phyloP scores from a whole-genome alignment of 2,888 invertebrate species.

The Protodeltote pygarga region DNA sequence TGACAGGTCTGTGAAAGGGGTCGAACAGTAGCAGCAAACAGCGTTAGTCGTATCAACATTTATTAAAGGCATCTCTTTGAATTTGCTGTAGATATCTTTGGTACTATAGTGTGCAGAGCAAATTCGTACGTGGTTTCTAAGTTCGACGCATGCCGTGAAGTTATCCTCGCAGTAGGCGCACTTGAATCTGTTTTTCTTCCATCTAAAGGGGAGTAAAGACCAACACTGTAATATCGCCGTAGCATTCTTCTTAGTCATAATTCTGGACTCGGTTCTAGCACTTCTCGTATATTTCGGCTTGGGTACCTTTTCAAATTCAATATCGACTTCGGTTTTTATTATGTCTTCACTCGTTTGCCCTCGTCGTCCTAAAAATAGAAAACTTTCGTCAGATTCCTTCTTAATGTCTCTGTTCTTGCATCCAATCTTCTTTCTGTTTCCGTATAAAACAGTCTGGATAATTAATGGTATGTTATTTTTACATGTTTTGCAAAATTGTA shows the following conservation, averaged over 20 bases:
- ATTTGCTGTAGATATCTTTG: constrained; percentile 78
- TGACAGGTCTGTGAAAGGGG: constrained; percentile 56
- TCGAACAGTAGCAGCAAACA: constrained; percentile 65
- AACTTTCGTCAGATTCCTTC: constrained; percentile 59
- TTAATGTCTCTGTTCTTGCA: constrained; percentile 4
- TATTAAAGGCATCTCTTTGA: constrained; percentile 78
- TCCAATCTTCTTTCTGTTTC: constrained; percentile 4
- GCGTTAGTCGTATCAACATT: constrained; percentile 75
- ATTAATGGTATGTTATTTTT: too few species aligned
- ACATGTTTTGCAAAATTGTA: too few species aligned
- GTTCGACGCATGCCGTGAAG: constrained; percentile 68
- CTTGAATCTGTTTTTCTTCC: constrained; percentile 77
- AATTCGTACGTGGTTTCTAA: constrained; percentile 68
- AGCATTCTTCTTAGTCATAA: constrained; percentile 78
- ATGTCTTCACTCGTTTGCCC: constrained; percentile 61
- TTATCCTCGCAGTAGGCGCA: constrained; percentile 78
- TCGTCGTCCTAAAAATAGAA: constrained; percentile 81
- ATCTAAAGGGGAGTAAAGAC: constrained; percentile 75
- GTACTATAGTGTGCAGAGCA: constrained; percentile 66
- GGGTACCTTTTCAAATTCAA: constrained; percentile 38
- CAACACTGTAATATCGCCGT: constrained; percentile 73
- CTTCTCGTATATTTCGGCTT: constrained; percentile 71
- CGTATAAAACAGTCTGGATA: too few species aligned
- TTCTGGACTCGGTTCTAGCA: constrained; percentile 72
- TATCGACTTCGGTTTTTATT: constrained; percentile 50